A percentile compares a stretch with the other conserved stretches of the same genome.
These are phyloP conservation scores for Sinodicranocentrus sp. DNA, from an alignment of 2,888 invertebrate genomes.

Conservation along the genomic window DNA sequence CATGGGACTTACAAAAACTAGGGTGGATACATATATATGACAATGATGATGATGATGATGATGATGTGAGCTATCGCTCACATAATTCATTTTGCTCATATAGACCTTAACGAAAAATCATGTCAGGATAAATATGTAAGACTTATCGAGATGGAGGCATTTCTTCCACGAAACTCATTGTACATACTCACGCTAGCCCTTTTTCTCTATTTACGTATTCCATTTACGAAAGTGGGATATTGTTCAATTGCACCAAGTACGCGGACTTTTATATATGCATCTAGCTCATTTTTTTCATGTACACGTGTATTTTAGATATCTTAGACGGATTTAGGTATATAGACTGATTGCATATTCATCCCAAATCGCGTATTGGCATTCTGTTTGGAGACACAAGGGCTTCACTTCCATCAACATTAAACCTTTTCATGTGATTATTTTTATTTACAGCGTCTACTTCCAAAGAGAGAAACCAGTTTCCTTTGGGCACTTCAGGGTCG, in stretches of 20 bases:
- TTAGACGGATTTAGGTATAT: too few species aligned
- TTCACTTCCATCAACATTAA: slow-evolving; percentile 10
- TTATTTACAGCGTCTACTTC: slow-evolving; percentile 19
- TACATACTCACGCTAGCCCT: neutral
- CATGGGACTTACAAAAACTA: neutral
- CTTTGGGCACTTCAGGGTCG: slow-evolving; percentile 56
- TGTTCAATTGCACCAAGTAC: slow-evolving; percentile 1
- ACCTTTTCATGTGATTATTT: slow-evolving; percentile 27
- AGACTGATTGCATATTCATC: too few species aligned
- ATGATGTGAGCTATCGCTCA: neutral
- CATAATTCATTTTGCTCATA: slow-evolving; percentile 4
- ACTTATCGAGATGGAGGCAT: slow-evolving; percentile 6
- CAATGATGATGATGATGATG: too few species aligned
- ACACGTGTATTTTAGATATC: neutral
- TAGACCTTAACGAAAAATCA: neutral
- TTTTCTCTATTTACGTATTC: slow-evolving; percentile 3
- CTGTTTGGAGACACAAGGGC: slow-evolving; percentile 28
- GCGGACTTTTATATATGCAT: neutral
- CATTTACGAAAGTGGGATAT: slow-evolving; percentile 27
- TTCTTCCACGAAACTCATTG: slow-evolving; percentile 16
- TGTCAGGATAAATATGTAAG: neutral
- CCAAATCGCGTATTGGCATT: neutral
- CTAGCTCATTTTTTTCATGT: slow-evolving; percentile 19
- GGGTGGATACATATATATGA: neutral
- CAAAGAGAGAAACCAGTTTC: slow-evolving; percentile 46